These are phyloP conservation scores for Hirudinaria manillensis DNA, from an alignment of 2,888 invertebrate species.

Conservation along the genomic window DNA sequence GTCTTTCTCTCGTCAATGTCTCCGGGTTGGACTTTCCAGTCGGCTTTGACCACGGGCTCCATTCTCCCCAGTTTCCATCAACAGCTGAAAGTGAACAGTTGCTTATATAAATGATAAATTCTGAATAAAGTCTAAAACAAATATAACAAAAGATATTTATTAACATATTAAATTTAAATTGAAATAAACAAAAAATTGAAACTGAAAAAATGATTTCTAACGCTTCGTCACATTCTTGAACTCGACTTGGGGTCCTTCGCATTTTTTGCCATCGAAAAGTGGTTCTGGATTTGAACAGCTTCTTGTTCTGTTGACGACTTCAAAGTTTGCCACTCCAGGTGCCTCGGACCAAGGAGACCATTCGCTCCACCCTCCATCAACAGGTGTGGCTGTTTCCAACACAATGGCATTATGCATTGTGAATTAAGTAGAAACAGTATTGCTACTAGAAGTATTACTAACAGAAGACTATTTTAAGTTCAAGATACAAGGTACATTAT, in stretches of 20 bases:
- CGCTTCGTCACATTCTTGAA: constrained; percentile 4
- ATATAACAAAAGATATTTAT: background rate
- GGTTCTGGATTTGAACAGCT: constrained; percentile 49
- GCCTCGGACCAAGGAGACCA: constrained; percentile 36
- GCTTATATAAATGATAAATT: background rate
- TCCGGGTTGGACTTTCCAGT: constrained; percentile 22
- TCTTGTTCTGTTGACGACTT: constrained; percentile 42
- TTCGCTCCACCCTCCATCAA: constrained; percentile 34
- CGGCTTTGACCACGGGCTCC: constrained; percentile 38
- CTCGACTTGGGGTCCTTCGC: constrained; percentile 9
- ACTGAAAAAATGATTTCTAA: no score
- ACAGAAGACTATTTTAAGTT: background rate
- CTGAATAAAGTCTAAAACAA: background rate
- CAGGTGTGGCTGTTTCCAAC: background rate
- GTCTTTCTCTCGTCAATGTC: constrained; percentile 13
- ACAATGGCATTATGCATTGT: background rate
- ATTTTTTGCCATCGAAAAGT: constrained; percentile 43
- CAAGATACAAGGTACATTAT: background rate
- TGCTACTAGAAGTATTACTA: background rate
- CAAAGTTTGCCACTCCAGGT: background rate
- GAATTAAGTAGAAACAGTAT: background rate
- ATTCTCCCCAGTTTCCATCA: constrained; percentile 36
- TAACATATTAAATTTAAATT: no score
- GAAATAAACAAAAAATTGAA: no score
- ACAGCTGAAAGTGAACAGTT: constrained; percentile 27